Evolutionary conservation across 2,888 invertebrate species (phyloP), one percentile per base, ranked within the genome.

Genomic region (Linyphia triangularis): DNA sequence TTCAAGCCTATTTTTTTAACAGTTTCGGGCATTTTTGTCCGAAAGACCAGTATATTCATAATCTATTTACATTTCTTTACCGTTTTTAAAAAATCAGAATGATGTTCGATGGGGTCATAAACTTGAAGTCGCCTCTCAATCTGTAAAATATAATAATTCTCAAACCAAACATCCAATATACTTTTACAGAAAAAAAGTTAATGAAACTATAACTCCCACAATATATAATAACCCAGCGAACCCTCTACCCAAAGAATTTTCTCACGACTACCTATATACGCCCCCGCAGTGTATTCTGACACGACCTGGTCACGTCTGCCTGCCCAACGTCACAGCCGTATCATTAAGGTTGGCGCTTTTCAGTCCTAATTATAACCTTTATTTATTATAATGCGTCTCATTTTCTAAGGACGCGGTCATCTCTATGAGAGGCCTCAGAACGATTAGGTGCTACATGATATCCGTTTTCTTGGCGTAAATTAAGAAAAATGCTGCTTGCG

Each of bases 331-430:
- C 51, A 26, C 22, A 30, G 57, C 78, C 19, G 6, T 78, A 85
- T 79, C 70, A 85, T 78, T 85, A 85, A 72, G 33, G 24, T 28
- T 33, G 26, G 40, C 57, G 67, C 10, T 65, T 24, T 67, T 79
- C 13, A 51, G 37, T 22, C 61, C 26, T 77, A 78, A 85, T 85
- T 78, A 85, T 78, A 78, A 85, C 72, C 85, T 70, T 85, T 85
- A 85, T 72, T 85, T 85, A 78, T 85, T 85, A 63, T 85, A 78
- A 78, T 70, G 70, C 43, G 30, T 24, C 33, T 30, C 24, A 30
- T 75, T 77, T 75, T 57, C 61, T 28, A 72, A 63, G 72, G 78
- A 85, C 10, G 73, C 51, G 26, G 81, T 22, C 22, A 70, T 70
- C 61, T 59, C 61, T 72, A 82, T 82, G 37, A 82, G 57, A 75